Evolutionary conservation across 2,797 vertebrate genomes (phyloP).

Genomic region (Acrossocheilus wenchowensis): DNA sequence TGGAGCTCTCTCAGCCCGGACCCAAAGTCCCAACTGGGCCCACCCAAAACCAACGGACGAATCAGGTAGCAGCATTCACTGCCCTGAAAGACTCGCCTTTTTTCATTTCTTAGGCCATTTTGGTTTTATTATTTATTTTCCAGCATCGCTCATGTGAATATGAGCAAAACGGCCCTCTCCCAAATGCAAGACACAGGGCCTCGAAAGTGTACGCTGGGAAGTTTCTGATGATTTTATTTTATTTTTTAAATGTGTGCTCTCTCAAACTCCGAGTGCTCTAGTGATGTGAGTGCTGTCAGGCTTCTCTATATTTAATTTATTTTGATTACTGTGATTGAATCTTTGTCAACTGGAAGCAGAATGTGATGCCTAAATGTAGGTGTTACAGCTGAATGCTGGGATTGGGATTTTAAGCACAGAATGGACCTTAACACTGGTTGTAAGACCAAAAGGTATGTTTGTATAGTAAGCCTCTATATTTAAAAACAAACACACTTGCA

Average conservation of each 20-base stretch:
- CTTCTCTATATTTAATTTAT: slow-evolving; percentile 75
- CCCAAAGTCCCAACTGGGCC: slow-evolving; percentile 92
- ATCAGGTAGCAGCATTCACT: slow-evolving; percentile 91
- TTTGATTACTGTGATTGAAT: slow-evolving; percentile 78
- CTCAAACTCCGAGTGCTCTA: slow-evolving; percentile 33
- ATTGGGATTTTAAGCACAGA: slow-evolving; percentile 49
- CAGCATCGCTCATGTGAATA: slow-evolving; percentile 47
- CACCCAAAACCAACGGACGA: slow-evolving; percentile 85
- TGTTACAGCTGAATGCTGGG: slow-evolving; percentile 66
- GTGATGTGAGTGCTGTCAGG: slow-evolving; percentile 62
- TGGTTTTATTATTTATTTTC: slow-evolving; percentile 59
- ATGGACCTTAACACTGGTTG: slow-evolving; percentile 54
- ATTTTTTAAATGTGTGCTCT: background rate
- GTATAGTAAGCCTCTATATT: slow-evolving; percentile 48
- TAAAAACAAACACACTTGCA: slow-evolving; percentile 33
- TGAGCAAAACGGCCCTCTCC: slow-evolving; percentile 34
- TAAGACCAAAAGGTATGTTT: slow-evolving; percentile 55
- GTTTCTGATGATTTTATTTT: background rate
- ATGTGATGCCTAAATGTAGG: slow-evolving; percentile 36
- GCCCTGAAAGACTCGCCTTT: slow-evolving; percentile 69
- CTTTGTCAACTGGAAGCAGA: slow-evolving; percentile 52
- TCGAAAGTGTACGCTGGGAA: slow-evolving; percentile 18
- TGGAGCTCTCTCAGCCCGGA: slow-evolving; percentile 98
- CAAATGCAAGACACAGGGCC: background rate
- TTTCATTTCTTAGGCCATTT: slow-evolving; percentile 67